phyloP scores from a whole-genome alignment of 1,140 invertebrate genomes.

The Monochamus saltuarius region DNA sequence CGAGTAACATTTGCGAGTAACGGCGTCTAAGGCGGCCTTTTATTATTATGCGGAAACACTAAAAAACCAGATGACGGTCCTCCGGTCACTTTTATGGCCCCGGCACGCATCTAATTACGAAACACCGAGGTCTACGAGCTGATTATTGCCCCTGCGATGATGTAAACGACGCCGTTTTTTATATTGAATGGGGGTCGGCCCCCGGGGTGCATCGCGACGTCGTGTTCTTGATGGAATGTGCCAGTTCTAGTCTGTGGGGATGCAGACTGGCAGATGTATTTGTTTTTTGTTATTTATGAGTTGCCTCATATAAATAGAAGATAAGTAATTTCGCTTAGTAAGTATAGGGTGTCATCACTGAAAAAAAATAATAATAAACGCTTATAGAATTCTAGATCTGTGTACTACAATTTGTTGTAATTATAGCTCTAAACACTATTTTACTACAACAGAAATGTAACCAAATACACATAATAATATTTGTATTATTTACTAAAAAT shows the following conservation, averaged over 20 bases:
- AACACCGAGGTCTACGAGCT: conserved; percentile 30
- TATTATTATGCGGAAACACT: conserved; percentile 52
- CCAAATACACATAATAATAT: too few species aligned
- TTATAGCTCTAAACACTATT: too few species aligned
- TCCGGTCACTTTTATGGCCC: conserved; percentile 36
- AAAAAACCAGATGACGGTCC: conserved; percentile 50
- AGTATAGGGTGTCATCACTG: too few species aligned
- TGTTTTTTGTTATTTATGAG: too few species aligned
- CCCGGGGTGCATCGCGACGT: not conserved
- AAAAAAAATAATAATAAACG: too few species aligned
- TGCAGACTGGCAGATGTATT: too few species aligned
- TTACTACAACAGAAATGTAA: too few species aligned
- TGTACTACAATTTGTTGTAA: too few species aligned
- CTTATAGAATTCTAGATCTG: too few species aligned
- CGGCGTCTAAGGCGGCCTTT: conserved; percentile 44
- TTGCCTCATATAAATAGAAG: too few species aligned
- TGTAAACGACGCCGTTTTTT: conserved; percentile 29
- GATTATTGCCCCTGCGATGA: conserved; percentile 35
- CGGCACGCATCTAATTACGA: conserved; percentile 49
- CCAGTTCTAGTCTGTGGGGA: not conserved
- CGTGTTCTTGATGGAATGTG: not conserved
- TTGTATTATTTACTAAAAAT: too few species aligned
- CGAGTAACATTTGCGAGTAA: conserved; percentile 51
- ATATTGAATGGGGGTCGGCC: conserved; percentile 4
- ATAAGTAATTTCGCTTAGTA: too few species aligned